Conservation (phyloP, 2,888 invertebrate species). For the Listrodromus nycthemerus region DNA sequence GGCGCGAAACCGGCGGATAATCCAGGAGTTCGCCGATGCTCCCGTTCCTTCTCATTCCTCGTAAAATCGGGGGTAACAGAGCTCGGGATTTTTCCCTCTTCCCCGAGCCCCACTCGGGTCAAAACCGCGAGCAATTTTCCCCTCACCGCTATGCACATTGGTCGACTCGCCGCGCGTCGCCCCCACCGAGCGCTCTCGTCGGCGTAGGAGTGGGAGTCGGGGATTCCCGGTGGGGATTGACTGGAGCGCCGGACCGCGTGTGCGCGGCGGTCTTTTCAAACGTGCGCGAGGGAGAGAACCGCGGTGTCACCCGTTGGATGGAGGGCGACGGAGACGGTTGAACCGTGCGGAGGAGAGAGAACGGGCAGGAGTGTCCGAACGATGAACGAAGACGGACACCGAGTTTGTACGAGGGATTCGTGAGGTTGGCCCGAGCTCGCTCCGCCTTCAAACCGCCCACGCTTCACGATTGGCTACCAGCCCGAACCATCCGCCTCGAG, state of each 20-base stretch:
- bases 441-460: slow-evolving; percentile 82
- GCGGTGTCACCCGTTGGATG: not conserved
- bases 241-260: slow-evolving; percentile 17
- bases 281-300: slow-evolving; percentile 26
- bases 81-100: not conserved
- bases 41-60: slow-evolving; percentile 29
- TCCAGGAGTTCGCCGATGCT: slow-evolving; percentile 42
- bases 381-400: slow-evolving; percentile 34
- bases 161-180: not conserved
- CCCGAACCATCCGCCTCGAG: slow-evolving; percentile 81
- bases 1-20: slow-evolving; percentile 1
- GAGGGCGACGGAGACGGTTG: slow-evolving; percentile 25
- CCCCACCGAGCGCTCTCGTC: slow-evolving; percentile 9
- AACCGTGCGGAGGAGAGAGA: slow-evolving; percentile 16
- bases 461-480: slow-evolving; percentile 78
- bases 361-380: slow-evolving; percentile 39
- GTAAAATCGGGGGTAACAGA: slow-evolving; percentile 24
- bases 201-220: slow-evolving; percentile 67
- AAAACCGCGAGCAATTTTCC: slow-evolving; percentile 5
- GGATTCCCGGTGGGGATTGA: slow-evolving; percentile 40
- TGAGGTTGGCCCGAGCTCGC: slow-evolving; percentile 72
- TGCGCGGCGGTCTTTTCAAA: slow-evolving; percentile 16
- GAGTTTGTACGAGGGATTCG: slow-evolving; percentile 12
- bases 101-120: slow-evolving; percentile 2
- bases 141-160: slow-evolving; percentile 4